phyloP scores from a whole-genome alignment of 2,113 vertebrate species.

The Nymphicus hollandicus region DNA sequence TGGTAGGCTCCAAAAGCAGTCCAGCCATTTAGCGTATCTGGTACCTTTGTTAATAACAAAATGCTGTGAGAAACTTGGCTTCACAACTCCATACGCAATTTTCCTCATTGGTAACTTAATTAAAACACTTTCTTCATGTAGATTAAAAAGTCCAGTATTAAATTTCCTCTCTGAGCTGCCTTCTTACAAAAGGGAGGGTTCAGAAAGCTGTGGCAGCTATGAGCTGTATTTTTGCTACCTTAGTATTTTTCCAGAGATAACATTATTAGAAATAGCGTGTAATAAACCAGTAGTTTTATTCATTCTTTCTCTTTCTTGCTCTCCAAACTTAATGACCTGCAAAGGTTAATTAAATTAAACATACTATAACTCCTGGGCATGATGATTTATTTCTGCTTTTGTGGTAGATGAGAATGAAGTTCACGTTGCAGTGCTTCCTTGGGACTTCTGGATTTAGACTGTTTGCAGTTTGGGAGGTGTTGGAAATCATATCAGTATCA shows the following conservation, averaged over 20 bases:
- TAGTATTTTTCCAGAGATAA: neutral
- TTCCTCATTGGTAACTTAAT: neutral
- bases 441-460: neutral
- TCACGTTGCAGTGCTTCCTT: neutral
- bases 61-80: conserved; percentile 31
- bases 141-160: neutral
- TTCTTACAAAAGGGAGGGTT: neutral
- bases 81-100: neutral
- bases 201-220: neutral
- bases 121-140: neutral
- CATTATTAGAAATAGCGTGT: neutral
- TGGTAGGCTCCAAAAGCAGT: neutral
- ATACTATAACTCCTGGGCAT: neutral
- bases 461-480: neutral
- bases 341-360: neutral
- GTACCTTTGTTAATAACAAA: neutral
- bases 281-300: neutral
- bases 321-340: neutral
- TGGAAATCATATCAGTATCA: neutral
- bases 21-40: neutral
- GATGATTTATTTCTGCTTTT: neutral
- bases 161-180: neutral
- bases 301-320: neutral
- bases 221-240: neutral
- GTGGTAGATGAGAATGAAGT: neutral